Conservation (phyloP, 2,113 vertebrate genomes). For the Sakesphorus luctuosus region DNA sequence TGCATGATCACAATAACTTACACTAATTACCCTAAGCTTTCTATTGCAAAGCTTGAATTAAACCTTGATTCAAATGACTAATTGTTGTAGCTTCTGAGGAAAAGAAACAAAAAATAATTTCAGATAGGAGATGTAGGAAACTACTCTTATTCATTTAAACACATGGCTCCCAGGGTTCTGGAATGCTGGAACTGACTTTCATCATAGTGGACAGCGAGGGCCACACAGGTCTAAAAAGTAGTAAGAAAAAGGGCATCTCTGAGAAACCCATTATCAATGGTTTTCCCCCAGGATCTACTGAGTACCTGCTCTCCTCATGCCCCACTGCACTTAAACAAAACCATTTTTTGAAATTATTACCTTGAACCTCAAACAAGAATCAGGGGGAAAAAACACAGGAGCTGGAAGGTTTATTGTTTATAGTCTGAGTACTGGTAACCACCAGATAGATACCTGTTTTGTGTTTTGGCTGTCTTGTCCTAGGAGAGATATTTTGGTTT, state of each 20-base stretch:
- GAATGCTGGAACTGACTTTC: constrained; percentile 21
- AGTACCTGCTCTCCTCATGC: not conserved
- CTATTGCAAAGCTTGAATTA: constrained; percentile 53
- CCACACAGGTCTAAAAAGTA: not conserved
- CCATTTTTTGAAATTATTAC: not conserved
- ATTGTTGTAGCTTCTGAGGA: constrained; percentile 37
- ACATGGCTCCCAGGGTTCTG: not conserved
- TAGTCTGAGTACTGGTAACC: not conserved
- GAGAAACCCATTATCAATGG: not conserved
- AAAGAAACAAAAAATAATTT: constrained; percentile 6
- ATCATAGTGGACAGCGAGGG: not conserved
- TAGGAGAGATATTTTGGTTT: not conserved
- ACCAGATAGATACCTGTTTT: not conserved
- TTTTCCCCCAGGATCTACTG: not conserved
- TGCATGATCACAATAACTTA: constrained; percentile 51
- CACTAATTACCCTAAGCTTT: constrained; percentile 58
- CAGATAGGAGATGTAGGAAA: not conserved
- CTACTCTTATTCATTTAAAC: not conserved
- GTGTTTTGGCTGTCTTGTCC: not conserved
- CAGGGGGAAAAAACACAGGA: not conserved
- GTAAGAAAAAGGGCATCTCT: not conserved
- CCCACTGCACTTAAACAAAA: not conserved
- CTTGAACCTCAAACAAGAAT: not conserved
- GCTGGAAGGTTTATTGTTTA: not conserved
- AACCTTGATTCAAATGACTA: constrained; percentile 52